Conservation (phyloP, 2,888 invertebrate genomes). For the Exocentrus adspersus region DNA sequence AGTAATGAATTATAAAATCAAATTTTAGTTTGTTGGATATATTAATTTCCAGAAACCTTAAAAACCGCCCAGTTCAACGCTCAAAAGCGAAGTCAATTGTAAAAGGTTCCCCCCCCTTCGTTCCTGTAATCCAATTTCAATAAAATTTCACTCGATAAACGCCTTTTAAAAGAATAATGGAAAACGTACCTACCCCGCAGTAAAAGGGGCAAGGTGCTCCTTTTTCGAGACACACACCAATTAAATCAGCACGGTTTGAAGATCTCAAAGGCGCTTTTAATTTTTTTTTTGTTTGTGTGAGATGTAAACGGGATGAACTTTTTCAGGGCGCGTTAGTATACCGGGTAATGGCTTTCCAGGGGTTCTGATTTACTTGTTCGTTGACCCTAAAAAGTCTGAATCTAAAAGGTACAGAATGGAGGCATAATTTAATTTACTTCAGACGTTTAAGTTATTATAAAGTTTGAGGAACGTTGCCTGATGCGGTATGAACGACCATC, state of each 20-base stretch:
- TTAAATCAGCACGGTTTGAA: neutral
- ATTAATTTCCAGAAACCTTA: neutral
- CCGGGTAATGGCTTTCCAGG: neutral
- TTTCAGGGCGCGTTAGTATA: neutral
- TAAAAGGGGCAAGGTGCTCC: neutral
- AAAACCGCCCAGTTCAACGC: no score
- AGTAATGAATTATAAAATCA: no score
- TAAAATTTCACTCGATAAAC: neutral
- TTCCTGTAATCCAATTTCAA: neutral
- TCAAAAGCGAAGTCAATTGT: no score
- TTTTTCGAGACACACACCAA: neutral
- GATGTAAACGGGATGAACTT: constrained; percentile 7
- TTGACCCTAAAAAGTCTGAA: constrained; percentile 1
- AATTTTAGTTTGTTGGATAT: no score
- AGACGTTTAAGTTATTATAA: constrained; percentile 4
- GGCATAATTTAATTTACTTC: constrained; percentile 8
- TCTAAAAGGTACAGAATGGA: constrained; percentile 1
- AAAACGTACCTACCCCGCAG: neutral
- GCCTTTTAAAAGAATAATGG: neutral
- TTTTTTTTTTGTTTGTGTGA: neutral
- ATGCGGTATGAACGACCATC: no score
- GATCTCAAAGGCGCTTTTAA: neutral
- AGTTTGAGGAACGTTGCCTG: neutral
- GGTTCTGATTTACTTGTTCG: constrained; percentile 2
- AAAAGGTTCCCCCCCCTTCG: neutral